Evolutionary conservation across 2,113 vertebrate genomes (phyloP).

Genomic region (Maccullochella peelii): DNA sequence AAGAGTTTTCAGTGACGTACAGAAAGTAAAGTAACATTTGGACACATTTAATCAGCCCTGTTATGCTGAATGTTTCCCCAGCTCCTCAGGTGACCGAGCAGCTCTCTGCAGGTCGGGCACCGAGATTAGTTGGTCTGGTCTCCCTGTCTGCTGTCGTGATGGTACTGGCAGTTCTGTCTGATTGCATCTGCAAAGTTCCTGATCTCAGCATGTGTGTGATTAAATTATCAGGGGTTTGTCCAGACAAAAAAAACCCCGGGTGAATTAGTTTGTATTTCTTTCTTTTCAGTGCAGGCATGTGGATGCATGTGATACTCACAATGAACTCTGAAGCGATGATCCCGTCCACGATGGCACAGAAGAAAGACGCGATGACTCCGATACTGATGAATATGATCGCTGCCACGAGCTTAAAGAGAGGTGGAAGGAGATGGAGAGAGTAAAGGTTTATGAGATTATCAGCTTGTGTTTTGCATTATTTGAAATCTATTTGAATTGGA

Average conservation of each 20-base stretch:
- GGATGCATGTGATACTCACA: slow-evolving; percentile 84
- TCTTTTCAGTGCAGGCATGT: neutral
- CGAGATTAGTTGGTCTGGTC: slow-evolving; percentile 28
- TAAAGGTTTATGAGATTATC: neutral
- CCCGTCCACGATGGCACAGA: slow-evolving; percentile 92
- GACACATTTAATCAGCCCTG: slow-evolving; percentile 37
- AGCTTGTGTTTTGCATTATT: neutral
- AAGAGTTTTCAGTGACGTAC: neutral
- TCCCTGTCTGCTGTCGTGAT: neutral
- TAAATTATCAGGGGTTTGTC: neutral
- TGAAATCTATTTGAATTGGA: neutral
- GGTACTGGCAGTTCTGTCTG: slow-evolving; percentile 14
- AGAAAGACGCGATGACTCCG: slow-evolving; percentile 91
- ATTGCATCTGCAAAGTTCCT: slow-evolving; percentile 49
- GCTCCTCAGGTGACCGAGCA: neutral
- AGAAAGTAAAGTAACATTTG: neutral
- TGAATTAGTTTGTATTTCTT: neutral
- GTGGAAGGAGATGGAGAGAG: neutral
- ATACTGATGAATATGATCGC: slow-evolving; percentile 96
- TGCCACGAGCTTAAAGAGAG: slow-evolving; percentile 86
- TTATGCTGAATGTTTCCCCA: neutral
- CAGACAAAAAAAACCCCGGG: neutral
- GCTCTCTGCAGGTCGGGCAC: neutral
- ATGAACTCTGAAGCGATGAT: slow-evolving; percentile 93
- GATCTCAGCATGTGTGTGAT: slow-evolving; percentile 1